phyloP scores from a whole-genome alignment of 2,797 vertebrate genomes.

The Gymnopithys bicolor region DNA sequence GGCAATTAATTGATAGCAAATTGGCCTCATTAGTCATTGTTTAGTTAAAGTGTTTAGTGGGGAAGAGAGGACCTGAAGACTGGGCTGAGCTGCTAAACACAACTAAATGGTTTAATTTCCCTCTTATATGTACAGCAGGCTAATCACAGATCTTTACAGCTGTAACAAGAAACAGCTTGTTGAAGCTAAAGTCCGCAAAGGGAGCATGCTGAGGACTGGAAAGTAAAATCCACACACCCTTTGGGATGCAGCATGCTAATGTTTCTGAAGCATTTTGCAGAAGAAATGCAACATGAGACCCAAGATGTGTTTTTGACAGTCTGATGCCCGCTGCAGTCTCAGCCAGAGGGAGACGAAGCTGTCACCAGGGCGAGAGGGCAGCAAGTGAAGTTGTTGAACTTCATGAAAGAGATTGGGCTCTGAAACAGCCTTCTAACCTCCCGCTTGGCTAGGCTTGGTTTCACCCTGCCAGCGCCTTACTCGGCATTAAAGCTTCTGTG shows the following conservation, averaged over 20 bases:
- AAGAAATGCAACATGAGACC: neutral
- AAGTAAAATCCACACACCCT: conserved; percentile 47
- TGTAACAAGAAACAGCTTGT: conserved; percentile 44
- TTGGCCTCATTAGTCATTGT: conserved; percentile 70
- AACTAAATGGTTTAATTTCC: conserved; percentile 49
- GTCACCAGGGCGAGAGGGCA: neutral
- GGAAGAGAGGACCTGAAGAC: conserved; percentile 42
- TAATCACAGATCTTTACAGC: conserved; percentile 62
- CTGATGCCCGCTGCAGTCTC: neutral
- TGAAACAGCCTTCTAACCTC: neutral
- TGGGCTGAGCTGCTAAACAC: conserved; percentile 35
- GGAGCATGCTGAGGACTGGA: conserved; percentile 6
- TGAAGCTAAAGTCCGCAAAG: conserved; percentile 23
- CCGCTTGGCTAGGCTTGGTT: neutral
- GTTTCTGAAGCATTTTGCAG: conserved; percentile 23
- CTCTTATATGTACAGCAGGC: conserved; percentile 42
- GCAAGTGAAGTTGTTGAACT: conserved; percentile 14
- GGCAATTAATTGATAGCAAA: conserved; percentile 69
- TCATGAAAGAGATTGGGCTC: neutral
- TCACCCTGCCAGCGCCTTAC: neutral
- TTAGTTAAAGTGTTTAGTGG: conserved; percentile 55
- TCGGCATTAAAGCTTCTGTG: neutral
- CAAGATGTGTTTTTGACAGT: conserved; percentile 9
- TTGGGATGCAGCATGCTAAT: neutral
- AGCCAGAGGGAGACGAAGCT: neutral